Percentiles rank a stretch among this genome's conserved stretches.
Conservation (phyloP, 2,888 invertebrate species). For the Dastarcus helophoroides region DNA sequence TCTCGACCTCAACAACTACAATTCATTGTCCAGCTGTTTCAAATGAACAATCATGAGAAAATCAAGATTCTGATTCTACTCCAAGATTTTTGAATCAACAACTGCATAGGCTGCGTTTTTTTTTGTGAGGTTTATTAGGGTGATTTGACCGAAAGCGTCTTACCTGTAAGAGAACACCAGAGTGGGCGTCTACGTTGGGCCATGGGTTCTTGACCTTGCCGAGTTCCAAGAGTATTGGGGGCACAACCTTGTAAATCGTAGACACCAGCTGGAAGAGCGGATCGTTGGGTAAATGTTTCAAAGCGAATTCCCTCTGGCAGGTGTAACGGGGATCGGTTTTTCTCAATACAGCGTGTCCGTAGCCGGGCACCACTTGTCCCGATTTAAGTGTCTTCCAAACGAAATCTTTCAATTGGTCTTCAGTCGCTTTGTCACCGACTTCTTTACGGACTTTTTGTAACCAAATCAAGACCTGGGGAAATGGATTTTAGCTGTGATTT, state of each 20-base stretch:
- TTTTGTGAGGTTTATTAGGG: too few relatives aligned
- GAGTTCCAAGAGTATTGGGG: slow-evolving; percentile 80
- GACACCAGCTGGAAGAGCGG: slow-evolving; percentile 84
- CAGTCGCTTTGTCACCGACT: slow-evolving; percentile 74
- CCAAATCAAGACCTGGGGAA: slow-evolving; percentile 77
- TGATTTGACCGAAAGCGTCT: too few relatives aligned
- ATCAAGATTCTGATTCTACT: too few relatives aligned
- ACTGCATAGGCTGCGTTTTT: too few relatives aligned
- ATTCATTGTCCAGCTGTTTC: too few relatives aligned
- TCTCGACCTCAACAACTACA: too few relatives aligned
- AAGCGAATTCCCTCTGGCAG: slow-evolving; percentile 88
- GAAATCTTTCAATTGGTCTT: slow-evolving; percentile 89
- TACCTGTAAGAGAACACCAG: slow-evolving; percentile 84
- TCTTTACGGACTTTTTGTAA: slow-evolving; percentile 78
- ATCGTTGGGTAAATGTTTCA: slow-evolving; percentile 87
- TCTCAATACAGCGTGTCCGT: slow-evolving; percentile 90
- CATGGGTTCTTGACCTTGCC: slow-evolving; percentile 97
- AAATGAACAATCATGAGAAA: too few relatives aligned
- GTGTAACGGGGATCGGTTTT: slow-evolving; percentile 90
- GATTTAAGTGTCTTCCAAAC: slow-evolving; percentile 95
- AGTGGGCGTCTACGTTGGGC: slow-evolving; percentile 97
- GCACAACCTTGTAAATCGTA: slow-evolving; percentile 83
- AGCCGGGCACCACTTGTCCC: slow-evolving; percentile 94
- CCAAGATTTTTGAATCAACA: too few relatives aligned
- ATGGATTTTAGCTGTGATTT: not conserved